Evolutionary conservation across 1,140 invertebrate species (phyloP), one percentile per base, ranked within the genome.

Genomic region (Parasteatoda tepidariorum): DNA sequence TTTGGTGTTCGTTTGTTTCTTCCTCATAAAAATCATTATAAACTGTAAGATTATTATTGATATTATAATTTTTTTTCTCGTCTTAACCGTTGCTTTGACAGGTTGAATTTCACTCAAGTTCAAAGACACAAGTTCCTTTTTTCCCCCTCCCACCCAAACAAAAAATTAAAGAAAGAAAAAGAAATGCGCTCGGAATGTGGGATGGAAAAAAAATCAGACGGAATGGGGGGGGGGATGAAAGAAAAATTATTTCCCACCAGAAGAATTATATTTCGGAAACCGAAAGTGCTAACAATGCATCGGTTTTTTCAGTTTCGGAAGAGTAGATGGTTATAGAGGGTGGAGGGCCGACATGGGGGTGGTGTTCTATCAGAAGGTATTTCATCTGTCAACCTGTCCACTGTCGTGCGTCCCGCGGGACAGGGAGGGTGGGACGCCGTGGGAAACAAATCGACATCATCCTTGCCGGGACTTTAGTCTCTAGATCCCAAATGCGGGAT

Each of bases 381-480:
- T 83, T 64, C 81, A 74, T 83, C 81, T 83, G 81, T 83, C 81
- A 83, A 83, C 81, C 81, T 83, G 81, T 83, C 68, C 81, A 73
- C 81, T 74, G 68, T 74, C 68, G 57, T 54, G 68, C 54, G 70
- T 83, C 81, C 38, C 81, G 28, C 38, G 68, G 81, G 78, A 82
- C 48, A 33, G 34, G 13, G 59, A 64, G 48, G 67, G 34, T 24
- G 81, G 61, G 59, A 66, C 28, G 61, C 81, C 61, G 59, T 62
- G 68, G 81, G 81, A 74, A 74, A 83, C 81, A 83, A 83, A 83
- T 83, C 70, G 81, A 83, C 81, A 67, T 83, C 81, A 83, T 83
- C 70, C 70, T 38, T 41, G 78, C 75, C 38, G 28, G 66, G 66
- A 33, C 76, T 68, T 11, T 41, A 5, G 34, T 26, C 41, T 30